A percentile compares a stretch with the other conserved stretches of the same genome.
Evolutionary conservation across 2,888 invertebrate species (phyloP).

Genomic region (Drosophila paranaensis): DNA sequence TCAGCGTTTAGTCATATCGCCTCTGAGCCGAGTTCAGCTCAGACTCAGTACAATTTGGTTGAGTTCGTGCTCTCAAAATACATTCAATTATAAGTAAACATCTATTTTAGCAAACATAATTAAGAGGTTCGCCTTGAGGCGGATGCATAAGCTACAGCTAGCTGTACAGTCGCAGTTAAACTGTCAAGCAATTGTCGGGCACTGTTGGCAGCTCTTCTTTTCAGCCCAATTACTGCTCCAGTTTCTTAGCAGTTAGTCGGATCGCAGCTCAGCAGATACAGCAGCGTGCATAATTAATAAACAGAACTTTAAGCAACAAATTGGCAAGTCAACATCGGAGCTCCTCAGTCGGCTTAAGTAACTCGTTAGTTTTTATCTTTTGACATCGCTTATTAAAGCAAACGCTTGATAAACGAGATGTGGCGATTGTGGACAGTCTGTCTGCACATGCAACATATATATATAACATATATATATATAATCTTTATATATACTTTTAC

Average conservation of each 20-base stretch:
- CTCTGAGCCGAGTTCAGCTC: too few relatives aligned
- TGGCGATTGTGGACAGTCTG: conserved; percentile 59
- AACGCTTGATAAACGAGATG: conserved; percentile 73
- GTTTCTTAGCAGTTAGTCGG: conserved; percentile 37
- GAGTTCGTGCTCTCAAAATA: background rate
- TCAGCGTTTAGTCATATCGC: background rate
- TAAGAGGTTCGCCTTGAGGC: conserved; percentile 8
- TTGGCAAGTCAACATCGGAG: conserved; percentile 46
- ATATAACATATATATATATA: conserved; percentile 5
- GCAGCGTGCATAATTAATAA: conserved; percentile 71
- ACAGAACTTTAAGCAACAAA: conserved; percentile 59
- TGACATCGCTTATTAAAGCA: conserved; percentile 78
- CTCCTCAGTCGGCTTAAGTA: conserved; percentile 55
- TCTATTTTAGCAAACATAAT: background rate
- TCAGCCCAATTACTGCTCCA: conserved; percentile 51
- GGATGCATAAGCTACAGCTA: background rate
- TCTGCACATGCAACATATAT: conserved; percentile 41
- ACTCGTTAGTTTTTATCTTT: conserved; percentile 78
- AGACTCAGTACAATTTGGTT: too few relatives aligned
- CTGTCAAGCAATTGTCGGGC: conserved; percentile 5
- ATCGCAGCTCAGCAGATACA: conserved; percentile 1
- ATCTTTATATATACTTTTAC: background rate
- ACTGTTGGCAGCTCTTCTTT: background rate
- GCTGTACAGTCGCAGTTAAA: background rate
- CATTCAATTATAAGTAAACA: conserved; percentile 1